Percentiles rank a stretch among this genome's conserved stretches.
phyloP scores from a whole-genome alignment of 2,888 invertebrate genomes.

The Meghimatium bilineatum region DNA sequence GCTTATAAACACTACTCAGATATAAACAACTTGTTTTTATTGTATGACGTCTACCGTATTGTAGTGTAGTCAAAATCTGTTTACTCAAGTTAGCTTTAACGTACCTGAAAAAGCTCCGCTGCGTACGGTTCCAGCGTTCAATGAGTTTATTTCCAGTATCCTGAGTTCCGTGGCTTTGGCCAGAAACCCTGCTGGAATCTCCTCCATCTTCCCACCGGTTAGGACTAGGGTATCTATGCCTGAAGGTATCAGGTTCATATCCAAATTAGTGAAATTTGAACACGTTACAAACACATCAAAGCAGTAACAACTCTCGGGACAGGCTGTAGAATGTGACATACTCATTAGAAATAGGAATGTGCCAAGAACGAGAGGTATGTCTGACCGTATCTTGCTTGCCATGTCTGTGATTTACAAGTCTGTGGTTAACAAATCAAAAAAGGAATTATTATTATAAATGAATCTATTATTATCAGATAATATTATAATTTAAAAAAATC shows the following conservation, averaged over 20 bases:
- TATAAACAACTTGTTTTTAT: neutral
- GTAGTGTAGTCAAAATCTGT: neutral
- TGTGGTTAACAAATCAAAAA: no score
- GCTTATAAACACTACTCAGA: no score
- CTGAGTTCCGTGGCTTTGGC: conserved; percentile 24
- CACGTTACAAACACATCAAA: conserved; percentile 41
- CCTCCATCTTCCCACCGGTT: conserved; percentile 34
- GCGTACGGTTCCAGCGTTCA: conserved; percentile 20
- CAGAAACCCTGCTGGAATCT: conserved; percentile 38
- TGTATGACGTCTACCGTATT: neutral
- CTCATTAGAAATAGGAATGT: neutral
- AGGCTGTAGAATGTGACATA: neutral
- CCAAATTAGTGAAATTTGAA: conserved; percentile 34
- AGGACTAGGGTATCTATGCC: conserved; percentile 25
- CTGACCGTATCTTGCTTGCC: neutral
- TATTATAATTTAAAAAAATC: no score
- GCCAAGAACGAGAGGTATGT: neutral
- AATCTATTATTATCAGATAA: no score
- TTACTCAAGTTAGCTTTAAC: neutral
- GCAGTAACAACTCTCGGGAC: conserved; percentile 35
- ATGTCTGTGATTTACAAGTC: neutral
- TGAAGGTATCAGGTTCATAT: conserved; percentile 21
- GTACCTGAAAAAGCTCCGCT: conserved; percentile 38
- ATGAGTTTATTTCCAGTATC: conserved; percentile 27
- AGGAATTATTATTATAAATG: no score